Conservation (phyloP, 2,888 invertebrate genomes). For the Drosophila tripunctata region DNA sequence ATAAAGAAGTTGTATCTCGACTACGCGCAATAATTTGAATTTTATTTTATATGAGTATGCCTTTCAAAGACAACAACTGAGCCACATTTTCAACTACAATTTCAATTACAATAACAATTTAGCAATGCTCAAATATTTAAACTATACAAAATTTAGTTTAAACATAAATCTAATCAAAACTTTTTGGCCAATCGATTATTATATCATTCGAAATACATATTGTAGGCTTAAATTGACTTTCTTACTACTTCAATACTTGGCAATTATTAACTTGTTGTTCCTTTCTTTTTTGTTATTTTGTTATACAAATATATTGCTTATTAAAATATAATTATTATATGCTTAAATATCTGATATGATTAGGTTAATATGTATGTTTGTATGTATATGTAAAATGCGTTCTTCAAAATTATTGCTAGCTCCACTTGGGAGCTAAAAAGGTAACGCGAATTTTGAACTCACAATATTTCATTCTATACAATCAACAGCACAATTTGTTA, state of each 20-base stretch:
- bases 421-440: conserved; percentile 21
- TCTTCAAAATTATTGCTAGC: conserved; percentile 29
- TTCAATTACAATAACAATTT: conserved; percentile 10
- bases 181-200: conserved; percentile 52
- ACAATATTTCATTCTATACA: conserved; percentile 29
- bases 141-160: conserved; percentile 33
- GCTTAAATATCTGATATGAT: conserved; percentile 50
- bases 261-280: conserved; percentile 20
- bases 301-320: conserved; percentile 54
- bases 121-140: conserved; percentile 16
- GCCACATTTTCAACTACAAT: conserved; percentile 22
- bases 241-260: conserved; percentile 31
- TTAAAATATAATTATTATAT: conserved; percentile 57
- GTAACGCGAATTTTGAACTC: conserved; percentile 20
- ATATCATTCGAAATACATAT: conserved; percentile 12
- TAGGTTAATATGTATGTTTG: conserved; percentile 27
- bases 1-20: not conserved
- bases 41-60: conserved; percentile 22
- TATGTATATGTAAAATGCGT: conserved; percentile 27
- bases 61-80: conserved; percentile 34
- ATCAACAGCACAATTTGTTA: conserved; percentile 41
- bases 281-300: conserved; percentile 18
- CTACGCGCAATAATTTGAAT: conserved; percentile 7
- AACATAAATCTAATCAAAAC: conserved; percentile 15
- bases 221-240: conserved; percentile 15